Evolutionary conservation across 2,113 vertebrate genomes (phyloP).

Genomic region (Gadus macrocephalus): DNA sequence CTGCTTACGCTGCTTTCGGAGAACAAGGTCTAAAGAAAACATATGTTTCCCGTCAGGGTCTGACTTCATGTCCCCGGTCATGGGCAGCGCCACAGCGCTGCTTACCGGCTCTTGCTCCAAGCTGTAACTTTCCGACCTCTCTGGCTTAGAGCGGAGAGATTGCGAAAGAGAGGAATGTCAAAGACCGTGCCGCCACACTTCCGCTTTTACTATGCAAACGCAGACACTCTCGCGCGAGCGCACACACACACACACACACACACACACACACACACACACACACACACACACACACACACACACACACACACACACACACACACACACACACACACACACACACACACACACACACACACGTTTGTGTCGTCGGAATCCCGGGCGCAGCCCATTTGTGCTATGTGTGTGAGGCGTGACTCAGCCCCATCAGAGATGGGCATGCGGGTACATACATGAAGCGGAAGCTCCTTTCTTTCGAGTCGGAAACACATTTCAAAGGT

Average conservation of each 20-base stretch:
- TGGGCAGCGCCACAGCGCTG: too few relatives aligned
- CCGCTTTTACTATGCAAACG: too few relatives aligned
- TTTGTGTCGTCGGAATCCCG: constrained; percentile 32
- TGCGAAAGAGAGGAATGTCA: background rate
- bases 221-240: too few relatives aligned
- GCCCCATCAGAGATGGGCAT: constrained; percentile 32
- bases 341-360: constrained; percentile 5
- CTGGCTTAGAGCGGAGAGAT: constrained; percentile 8
- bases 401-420: constrained; percentile 46
- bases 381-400: constrained; percentile 46
- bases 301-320: background rate
- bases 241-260: constrained; percentile 2
- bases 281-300: background rate
- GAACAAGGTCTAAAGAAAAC: too few relatives aligned
- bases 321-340: constrained; percentile 1
- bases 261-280: constrained; percentile 13
- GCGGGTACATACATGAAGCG: constrained; percentile 40
- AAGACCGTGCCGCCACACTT: background rate
- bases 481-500: constrained; percentile 20
- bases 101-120: too few relatives aligned
- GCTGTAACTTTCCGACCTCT: too few relatives aligned
- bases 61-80: too few relatives aligned
- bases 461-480: constrained; percentile 26
- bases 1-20: too few relatives aligned
- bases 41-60: too few relatives aligned